Conservation (phyloP, 2,113 vertebrate species). For the Colossoma macropomum region DNA sequence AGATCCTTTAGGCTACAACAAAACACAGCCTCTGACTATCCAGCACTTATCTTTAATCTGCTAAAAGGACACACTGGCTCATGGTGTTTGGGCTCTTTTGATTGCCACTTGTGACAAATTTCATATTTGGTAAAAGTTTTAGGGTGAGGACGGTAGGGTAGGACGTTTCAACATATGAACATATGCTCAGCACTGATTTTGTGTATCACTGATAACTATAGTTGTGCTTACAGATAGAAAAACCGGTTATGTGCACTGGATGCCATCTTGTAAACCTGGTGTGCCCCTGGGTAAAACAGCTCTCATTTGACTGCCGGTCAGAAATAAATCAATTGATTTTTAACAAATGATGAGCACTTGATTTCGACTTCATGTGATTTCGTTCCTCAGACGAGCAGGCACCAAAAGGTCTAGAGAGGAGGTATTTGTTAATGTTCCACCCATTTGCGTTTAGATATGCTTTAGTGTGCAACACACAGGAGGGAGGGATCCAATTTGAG, state of each 20-base stretch:
- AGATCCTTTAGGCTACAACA: too few relatives aligned
- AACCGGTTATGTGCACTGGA: neutral
- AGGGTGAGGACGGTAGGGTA: too few relatives aligned
- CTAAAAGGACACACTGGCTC: too few relatives aligned
- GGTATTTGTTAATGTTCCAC: slow-evolving; percentile 14
- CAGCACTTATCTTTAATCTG: too few relatives aligned
- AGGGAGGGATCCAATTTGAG: neutral
- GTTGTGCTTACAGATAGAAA: too few relatives aligned
- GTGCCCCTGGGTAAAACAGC: neutral
- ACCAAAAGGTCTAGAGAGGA: slow-evolving; percentile 20
- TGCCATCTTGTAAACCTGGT: neutral
- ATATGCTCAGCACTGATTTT: too few relatives aligned
- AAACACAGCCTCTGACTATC: too few relatives aligned
- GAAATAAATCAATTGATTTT: slow-evolving; percentile 38
- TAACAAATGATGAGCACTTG: slow-evolving; percentile 26
- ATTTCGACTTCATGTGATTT: slow-evolving; percentile 55
- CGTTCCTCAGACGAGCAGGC: slow-evolving; percentile 39
- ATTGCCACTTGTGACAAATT: too few relatives aligned
- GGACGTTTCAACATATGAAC: too few relatives aligned
- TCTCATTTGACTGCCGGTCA: slow-evolving; percentile 2
- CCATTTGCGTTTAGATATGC: slow-evolving; percentile 37
- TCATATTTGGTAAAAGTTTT: too few relatives aligned
- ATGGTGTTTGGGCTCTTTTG: too few relatives aligned
- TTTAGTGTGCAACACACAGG: neutral
- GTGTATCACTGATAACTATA: too few relatives aligned